Base-by-base conservation (phyloP, 2,113 vertebrate species). In the Rhea pennata region DNA sequence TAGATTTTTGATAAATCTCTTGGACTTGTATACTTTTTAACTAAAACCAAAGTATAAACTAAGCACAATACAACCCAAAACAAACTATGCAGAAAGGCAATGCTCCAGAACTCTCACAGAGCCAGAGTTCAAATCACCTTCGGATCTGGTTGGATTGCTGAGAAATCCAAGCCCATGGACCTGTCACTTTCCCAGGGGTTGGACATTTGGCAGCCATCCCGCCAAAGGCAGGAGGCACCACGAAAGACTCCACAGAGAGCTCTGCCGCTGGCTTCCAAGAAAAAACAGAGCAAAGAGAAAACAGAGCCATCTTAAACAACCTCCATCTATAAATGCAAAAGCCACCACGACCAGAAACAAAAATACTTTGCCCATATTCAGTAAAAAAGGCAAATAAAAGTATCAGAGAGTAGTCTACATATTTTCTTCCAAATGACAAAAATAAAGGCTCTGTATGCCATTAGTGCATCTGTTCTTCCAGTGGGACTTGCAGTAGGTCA, bases 381-480 rank as follows among this genome's bases (percentile, higher is more conserved):
- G n/a, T 51, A 40, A 80, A 66, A 72, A 24, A 10, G 42, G 5
- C 1, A 1, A 36, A 1, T 10, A 39, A 19, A 65, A 27, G 13
- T 4, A 73, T 22, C 21, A 4, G 46, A 26, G 8, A 26, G 53
- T 4, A 67, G 17, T 6, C 53, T 9, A 6, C 0, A 0, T 15
- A 15, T 76, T 79, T 66, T 23, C 44, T 44, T 85, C 64, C 40
- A 2, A 23, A 48, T 5, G 39, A 56, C 23, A 73, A 71, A 39
- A 84, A 10, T 1, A 19, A 64, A 53, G 11, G 50, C 50, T 46
- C 40, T 10, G 16, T 19, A 12, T 12, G 64, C 51, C 33, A 16
- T 2, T 2, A 15, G 29, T 5, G 14, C 61, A n/a, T 33, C 15
- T 4, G 23, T 53, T 54, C n/a, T 50, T 33, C 33, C 22, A 46